phyloP scores from a whole-genome alignment of 92 coral and sea anemone genomes.

The Epizoanthus fatuus region DNA sequence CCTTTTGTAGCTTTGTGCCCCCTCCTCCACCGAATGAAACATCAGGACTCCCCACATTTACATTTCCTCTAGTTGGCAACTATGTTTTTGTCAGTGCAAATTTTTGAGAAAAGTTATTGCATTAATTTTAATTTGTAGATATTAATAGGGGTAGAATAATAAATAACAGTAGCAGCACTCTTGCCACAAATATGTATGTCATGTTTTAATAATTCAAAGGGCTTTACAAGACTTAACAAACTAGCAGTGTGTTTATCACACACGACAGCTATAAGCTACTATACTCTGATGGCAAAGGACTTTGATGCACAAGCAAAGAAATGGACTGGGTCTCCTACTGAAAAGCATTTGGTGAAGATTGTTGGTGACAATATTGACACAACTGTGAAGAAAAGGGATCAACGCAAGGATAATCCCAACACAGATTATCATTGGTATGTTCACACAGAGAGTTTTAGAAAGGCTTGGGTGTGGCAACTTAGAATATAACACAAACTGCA shows the following conservation, averaged over 20 bases:
- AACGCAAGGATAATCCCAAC: slow-evolving; percentile 33
- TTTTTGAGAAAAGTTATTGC: slow-evolving; percentile 2
- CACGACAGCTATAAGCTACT: slow-evolving; percentile 9
- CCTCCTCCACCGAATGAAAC: too few relatives aligned
- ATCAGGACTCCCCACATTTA: too few relatives aligned
- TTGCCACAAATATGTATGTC: neutral
- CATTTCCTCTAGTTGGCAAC: too few relatives aligned
- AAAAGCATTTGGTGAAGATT: slow-evolving; percentile 49
- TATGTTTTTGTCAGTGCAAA: too few relatives aligned
- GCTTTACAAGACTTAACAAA: slow-evolving; percentile 50
- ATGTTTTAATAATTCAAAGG: slow-evolving; percentile 16
- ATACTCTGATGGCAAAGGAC: slow-evolving; percentile 33
- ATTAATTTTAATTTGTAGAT: neutral
- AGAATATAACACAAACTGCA: too few relatives aligned
- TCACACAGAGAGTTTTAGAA: too few relatives aligned
- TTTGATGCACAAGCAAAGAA: slow-evolving; percentile 59
- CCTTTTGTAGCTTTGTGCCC: too few relatives aligned
- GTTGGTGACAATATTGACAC: slow-evolving; percentile 52
- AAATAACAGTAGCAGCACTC: neutral
- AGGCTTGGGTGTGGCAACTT: too few relatives aligned
- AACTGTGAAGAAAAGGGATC: slow-evolving; percentile 35
- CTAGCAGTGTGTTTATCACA: slow-evolving; percentile 23
- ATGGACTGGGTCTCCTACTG: slow-evolving; percentile 41
- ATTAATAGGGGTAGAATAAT: neutral
- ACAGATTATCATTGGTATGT: slow-evolving; percentile 27